Evolutionary conservation across 2,888 invertebrate species (phyloP).

Genomic region (Polyommatus icarus): DNA sequence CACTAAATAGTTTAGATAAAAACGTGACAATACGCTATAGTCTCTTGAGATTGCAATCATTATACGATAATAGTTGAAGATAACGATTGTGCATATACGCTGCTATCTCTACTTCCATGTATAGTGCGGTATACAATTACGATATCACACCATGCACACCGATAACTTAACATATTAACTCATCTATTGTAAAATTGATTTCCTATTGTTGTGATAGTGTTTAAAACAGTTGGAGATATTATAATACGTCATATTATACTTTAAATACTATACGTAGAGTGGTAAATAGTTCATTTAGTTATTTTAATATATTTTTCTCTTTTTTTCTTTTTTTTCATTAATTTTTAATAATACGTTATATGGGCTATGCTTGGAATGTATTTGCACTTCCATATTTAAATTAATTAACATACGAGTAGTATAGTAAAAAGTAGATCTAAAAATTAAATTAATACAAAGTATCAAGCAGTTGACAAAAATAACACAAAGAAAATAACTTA

Average conservation of each 20-base stretch:
- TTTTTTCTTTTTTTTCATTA: neutral
- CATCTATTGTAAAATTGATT: conserved; percentile 1
- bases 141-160: neutral
- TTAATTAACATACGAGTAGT: too few relatives aligned
- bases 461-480: neutral
- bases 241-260: too few relatives aligned
- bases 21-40: conserved; percentile 22
- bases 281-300: too few relatives aligned
- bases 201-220: neutral
- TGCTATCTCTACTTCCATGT: conserved; percentile 10
- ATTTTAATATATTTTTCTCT: too few relatives aligned
- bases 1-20: neutral
- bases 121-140: neutral
- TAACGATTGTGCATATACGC: conserved; percentile 14
- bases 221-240: neutral
- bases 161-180: neutral
- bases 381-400: too few relatives aligned
- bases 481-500: neutral
- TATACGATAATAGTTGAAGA: conserved; percentile 6
- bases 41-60: neutral
- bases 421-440: too few relatives aligned
- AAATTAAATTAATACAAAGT: too few relatives aligned
- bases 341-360: neutral
- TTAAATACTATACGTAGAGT: too few relatives aligned
- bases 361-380: neutral